Percentiles rank a stretch among this genome's conserved stretches.
phyloP scores from a whole-genome alignment of 2,113 vertebrate genomes.

The Triplophysa tibetana region DNA sequence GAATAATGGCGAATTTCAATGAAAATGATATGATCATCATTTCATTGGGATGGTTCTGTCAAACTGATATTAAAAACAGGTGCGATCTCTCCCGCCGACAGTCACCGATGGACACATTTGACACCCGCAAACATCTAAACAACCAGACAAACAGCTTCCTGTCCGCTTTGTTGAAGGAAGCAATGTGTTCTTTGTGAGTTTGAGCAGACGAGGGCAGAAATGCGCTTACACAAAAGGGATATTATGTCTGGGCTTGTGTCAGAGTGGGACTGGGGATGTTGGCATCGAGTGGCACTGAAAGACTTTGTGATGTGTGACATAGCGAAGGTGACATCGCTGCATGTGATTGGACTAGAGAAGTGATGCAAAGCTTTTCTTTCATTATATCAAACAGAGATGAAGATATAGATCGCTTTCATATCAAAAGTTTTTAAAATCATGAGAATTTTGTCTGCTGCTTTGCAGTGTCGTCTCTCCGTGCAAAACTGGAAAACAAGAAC shows the following conservation, averaged over 20 bases:
- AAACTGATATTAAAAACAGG: background rate
- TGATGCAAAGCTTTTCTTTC: background rate
- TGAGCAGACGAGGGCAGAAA: conserved; percentile 46
- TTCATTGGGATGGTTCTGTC: background rate
- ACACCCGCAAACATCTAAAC: conserved; percentile 53
- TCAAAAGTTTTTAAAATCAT: too few relatives aligned
- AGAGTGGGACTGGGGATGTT: conserved; percentile 20
- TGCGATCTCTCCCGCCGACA: background rate
- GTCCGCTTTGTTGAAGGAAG: conserved; percentile 50
- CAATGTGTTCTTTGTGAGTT: conserved; percentile 62
- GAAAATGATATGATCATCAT: background rate
- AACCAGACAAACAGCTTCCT: conserved; percentile 56
- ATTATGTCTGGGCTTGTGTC: conserved; percentile 60
- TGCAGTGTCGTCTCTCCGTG: too few relatives aligned
- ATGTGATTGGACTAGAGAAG: conserved; percentile 1
- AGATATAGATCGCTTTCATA: background rate
- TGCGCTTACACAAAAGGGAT: conserved; percentile 68
- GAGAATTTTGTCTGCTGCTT: too few relatives aligned
- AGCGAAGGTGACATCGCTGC: conserved; percentile 41
- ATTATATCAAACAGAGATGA: background rate
- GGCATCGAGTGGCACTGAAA: conserved; percentile 56
- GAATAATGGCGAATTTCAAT: background rate
- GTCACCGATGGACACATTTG: conserved; percentile 24
- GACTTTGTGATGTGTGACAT: conserved; percentile 54
- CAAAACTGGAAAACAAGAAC: too few relatives aligned